These are phyloP conservation scores for Ophion ventricosus DNA, from an alignment of 2,888 invertebrate species.

Conservation along the genomic window DNA sequence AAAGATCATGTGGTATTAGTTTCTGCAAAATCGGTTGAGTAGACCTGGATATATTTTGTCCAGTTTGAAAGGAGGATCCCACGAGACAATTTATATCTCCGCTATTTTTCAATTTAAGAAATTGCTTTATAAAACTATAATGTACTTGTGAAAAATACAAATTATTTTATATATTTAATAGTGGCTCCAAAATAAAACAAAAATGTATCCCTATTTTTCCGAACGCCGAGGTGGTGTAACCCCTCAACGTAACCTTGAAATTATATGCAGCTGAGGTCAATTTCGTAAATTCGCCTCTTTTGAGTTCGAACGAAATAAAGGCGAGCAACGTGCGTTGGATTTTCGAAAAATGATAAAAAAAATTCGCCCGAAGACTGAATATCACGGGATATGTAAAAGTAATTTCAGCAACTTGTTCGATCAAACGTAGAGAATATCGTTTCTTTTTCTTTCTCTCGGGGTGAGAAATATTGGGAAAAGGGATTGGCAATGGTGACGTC, in stretches of 20 bases:
- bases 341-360: not conserved
- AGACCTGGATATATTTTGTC: too few species aligned
- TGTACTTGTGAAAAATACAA: too few species aligned
- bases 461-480: not conserved
- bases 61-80: too few species aligned
- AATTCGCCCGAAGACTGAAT: not conserved
- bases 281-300: not conserved
- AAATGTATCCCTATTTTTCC: too few species aligned
- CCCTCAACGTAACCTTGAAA: not conserved
- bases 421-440: not conserved
- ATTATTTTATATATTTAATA: too few species aligned
- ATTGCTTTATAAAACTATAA: too few species aligned
- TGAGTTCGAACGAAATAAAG: not conserved
- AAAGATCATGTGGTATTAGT: too few species aligned
- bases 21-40: too few species aligned
- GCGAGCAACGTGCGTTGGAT: not conserved
- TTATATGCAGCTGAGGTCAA: not conserved
- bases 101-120: too few species aligned
- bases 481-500: slow-evolving; percentile 7
- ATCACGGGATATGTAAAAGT: not conserved
- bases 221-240: too few species aligned
- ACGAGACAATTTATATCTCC: too few species aligned
- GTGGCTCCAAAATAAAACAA: too few species aligned
- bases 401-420: not conserved
- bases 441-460: not conserved